Evolutionary conservation across 2,113 vertebrate genomes (phyloP).

Genomic region (Pavo muticus): DNA sequence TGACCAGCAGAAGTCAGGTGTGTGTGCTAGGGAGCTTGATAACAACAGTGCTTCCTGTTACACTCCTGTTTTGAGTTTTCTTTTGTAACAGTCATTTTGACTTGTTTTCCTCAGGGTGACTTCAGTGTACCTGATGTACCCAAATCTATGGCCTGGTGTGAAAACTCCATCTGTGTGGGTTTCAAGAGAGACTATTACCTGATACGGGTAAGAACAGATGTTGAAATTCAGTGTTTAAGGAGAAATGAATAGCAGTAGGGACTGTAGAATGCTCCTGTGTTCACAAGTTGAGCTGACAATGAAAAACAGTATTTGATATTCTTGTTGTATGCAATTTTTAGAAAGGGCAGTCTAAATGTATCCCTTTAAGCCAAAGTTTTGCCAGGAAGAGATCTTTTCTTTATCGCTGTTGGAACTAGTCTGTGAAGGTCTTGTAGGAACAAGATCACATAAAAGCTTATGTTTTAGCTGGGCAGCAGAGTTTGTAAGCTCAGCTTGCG

Average conservation of each 20-base stretch:
- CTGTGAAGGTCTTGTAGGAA: neutral
- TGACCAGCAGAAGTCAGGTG: neutral
- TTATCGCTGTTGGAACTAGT: neutral
- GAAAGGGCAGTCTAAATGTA: neutral
- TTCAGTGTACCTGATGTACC: slow-evolving; percentile 95
- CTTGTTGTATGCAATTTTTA: neutral
- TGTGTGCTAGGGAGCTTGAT: rapidly evolving
- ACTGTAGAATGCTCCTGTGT: neutral
- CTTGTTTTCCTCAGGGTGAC: slow-evolving; percentile 84
- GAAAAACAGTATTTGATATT: neutral
- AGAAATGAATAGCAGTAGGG: neutral
- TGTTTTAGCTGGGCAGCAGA: neutral
- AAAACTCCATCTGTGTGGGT: slow-evolving; percentile 97
- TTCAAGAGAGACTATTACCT: slow-evolving; percentile 99
- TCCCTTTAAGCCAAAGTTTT: neutral
- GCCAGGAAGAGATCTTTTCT: neutral
- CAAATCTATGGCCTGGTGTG: slow-evolving; percentile 99
- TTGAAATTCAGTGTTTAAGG: neutral
- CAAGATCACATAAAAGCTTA: neutral
- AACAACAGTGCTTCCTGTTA: neutral
- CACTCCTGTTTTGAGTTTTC: neutral
- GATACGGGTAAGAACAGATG: slow-evolving; percentile 84
- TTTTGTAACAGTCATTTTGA: neutral
- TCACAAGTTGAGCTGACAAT: neutral
- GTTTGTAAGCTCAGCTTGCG: neutral